Base-by-base conservation (phyloP, 2,113 vertebrate species). In the Macquaria ambigua region DNA sequence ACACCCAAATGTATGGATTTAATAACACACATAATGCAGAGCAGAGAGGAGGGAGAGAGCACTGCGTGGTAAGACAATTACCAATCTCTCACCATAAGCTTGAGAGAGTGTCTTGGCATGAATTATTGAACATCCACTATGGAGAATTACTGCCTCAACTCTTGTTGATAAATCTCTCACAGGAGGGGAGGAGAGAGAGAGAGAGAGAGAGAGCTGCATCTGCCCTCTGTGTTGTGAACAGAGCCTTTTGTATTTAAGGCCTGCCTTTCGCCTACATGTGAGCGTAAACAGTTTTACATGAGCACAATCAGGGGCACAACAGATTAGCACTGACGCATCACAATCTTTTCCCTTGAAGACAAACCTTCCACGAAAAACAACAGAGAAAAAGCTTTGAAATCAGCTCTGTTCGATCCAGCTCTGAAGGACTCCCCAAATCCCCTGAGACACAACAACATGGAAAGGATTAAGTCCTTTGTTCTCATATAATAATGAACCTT, bases 51-150 rank as follows among this genome's bases (percentile, higher is more conserved):
- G 73, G 63, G 61, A 48, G 61, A 39, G 48, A 76, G 21, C 61
- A n/a, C 41, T 21, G 81, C 34, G 28, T 86, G 75, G 82, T 41
- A 85, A 82, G 86, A 90, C 85, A 81, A 92, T 91, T 93, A 91
- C 84, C 68, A 88, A 79, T 90, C 71, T 83, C 88, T 68, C 85
- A 86, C 91, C 63, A 91, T 90, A 87, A 84, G 78, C 69, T 69
- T 74, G 59, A 63, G 70, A 85, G 79, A 81, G 87, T 74, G 76
- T 90, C 90, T 85, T 50, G 34, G 46, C 61, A 87, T 94, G 69
- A 93, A 95, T 94, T 93, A 93, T 93, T 94, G 79, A 94, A 78
- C 82, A 73, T 70, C 73, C 84, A 85, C 79, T 67, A 64, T 78
- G 74, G 74, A 87, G 80, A 92, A 88, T 83, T 80, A 92, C 84